Evolutionary conservation across 2,113 vertebrate species (phyloP), one percentile per base, ranked within the genome.

Genomic region (Speoplatyrhinus poulsoni): DNA sequence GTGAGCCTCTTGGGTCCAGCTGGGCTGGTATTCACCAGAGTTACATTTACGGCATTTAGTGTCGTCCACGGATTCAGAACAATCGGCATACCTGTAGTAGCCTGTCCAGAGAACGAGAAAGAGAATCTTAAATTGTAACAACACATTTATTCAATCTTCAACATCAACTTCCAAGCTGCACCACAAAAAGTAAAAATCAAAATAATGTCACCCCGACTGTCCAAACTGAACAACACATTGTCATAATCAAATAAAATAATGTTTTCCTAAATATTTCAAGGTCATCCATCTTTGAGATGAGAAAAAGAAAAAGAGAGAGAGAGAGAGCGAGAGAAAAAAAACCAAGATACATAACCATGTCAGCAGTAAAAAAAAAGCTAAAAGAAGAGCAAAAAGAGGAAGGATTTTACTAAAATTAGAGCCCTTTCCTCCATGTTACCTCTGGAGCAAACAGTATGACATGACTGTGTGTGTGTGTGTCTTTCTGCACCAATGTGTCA

Each of bases 21-120:
- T 84, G 1, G 95, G 92, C 88, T 97, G 91, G 73, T 98, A 99
- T 64, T 97, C 94, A 0, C 94, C 92, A 3, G 33, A 72, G 46
- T 83, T 90, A 70, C 97, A 99, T 0, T 89, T 90, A 13, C 75
- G 52, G 50, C 97, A 99, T 4, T 60, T 47, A 0, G 93, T 97
- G 1, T 91, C 84, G 1, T 91, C 84, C 0, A 87, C 77, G 46
- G 77, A 84, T 2, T 82, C 67, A 7, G 86, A 93, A 82, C 97
- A 99, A 67, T 88, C 87, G 12, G 81, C 60, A 70, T 85, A 90
- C 88, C 96, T 73, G 36, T 92, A 93, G 6, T 69, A 91, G 54
- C 97, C 97, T 98, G 71, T 8, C 10, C 11, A 26, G 58, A 60
- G 32, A 60, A 26, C 32, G 57, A 59, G 32, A 59, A 26, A 26